Base-by-base conservation (phyloP, 2,888 invertebrate species). In the Sinodicranocentrus sp. region DNA sequence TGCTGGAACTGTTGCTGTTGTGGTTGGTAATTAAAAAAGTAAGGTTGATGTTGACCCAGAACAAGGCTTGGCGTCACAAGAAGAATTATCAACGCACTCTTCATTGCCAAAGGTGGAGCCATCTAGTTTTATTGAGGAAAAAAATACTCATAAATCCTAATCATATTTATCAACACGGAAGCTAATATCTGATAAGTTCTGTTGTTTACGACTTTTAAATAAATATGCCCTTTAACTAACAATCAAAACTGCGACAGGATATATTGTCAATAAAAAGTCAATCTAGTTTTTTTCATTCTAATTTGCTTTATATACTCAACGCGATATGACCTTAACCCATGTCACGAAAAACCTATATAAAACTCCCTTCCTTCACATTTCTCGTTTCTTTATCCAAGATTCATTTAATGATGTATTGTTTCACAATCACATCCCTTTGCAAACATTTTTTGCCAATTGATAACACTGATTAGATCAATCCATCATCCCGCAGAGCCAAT, bases 21-120 rank as follows among this genome's bases (percentile, higher is more conserved):
- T 13, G 78, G 78, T 25, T 82, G 73, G 54, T 82, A 21, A 25
- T 82, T 75, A 26, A 82, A 82, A 39, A 75, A 82, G 63, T 75
- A 82, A 10, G 82, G 82, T 25, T 79, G 44, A 39, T 72, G 75
- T 73, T 82, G 82, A 17, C 72, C 39, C 15, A 59, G 2, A 3
- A 75, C 75, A 6, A 80, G 33, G 26, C 19, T 19, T 44, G 44
- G 65, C 19, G 52, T n/a, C n/a, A n/a, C n/a, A n/a, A n/a, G n/a
- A n/a, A n/a, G n/a, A n/a, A n/a, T n/a, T n/a, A 54, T 10, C 43
- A 63, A 39, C n/a, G 25, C 43, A 1, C 44, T 65, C 73, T 72
- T 59, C 57, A 80, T 59, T 43, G 52, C 73, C 13, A 73, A 48
- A 59, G 80, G 73, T 26, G 80, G 67, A 80, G 67, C 21, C 80